phyloP scores from a whole-genome alignment of 2,797 vertebrate genomes.

The Rhynchonycteris naso region DNA sequence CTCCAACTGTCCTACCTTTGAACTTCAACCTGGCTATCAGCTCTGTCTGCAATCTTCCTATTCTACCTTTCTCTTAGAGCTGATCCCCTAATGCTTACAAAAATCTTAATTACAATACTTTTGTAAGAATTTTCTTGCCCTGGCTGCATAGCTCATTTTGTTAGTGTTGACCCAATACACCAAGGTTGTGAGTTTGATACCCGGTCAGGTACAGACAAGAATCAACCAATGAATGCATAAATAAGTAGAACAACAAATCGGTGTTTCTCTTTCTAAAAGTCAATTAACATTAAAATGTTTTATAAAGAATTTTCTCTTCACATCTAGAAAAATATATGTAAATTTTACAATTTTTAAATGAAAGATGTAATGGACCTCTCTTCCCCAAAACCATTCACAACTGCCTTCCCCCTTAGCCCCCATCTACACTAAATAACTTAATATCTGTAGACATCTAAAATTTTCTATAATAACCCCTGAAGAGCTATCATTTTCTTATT shows the following conservation, averaged over 20 bases:
- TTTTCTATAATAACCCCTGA: neutral
- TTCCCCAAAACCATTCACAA: neutral
- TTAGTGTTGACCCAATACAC: too few species aligned
- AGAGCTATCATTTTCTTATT: conserved; percentile 1
- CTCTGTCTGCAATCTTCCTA: neutral
- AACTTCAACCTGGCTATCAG: neutral
- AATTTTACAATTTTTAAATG: conserved; percentile 9
- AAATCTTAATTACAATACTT: neutral
- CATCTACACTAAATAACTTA: neutral
- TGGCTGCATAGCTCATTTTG: too few species aligned
- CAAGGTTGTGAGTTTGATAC: too few species aligned
- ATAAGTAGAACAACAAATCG: too few species aligned
- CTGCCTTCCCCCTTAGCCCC: neutral
- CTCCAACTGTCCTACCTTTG: neutral
- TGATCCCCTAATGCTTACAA: neutral
- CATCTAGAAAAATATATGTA: neutral
- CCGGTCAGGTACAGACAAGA: too few species aligned
- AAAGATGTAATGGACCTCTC: neutral
- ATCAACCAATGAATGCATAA: too few species aligned
- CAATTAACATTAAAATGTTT: too few species aligned
- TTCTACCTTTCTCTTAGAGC: neutral
- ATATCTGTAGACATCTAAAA: neutral
- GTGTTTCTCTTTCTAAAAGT: too few species aligned
- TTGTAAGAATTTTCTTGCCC: neutral
- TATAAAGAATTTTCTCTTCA: neutral